phyloP scores from a whole-genome alignment of 2,888 invertebrate species.

The Pherbina coryleti region DNA sequence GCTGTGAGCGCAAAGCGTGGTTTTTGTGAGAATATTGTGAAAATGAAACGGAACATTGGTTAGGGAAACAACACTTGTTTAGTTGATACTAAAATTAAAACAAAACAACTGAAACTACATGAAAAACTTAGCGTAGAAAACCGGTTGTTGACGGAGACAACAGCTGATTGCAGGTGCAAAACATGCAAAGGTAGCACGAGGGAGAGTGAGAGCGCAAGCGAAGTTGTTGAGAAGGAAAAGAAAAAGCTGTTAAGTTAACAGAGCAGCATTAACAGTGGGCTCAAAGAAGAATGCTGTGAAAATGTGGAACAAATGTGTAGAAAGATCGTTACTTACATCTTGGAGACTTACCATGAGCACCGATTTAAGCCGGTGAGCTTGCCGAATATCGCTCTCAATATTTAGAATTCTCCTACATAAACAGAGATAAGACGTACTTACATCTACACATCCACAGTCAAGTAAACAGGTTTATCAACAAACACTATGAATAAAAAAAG shows the following conservation, averaged over 20 bases:
- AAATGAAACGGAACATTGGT: not conserved
- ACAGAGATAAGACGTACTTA: not conserved
- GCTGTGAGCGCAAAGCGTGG: conserved; percentile 6
- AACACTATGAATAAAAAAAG: not conserved
- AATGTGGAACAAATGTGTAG: not conserved
- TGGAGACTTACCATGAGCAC: not conserved
- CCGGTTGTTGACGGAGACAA: not conserved
- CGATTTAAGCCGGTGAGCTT: not conserved
- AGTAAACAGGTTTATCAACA: not conserved
- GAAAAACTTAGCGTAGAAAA: not conserved
- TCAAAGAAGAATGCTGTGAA: not conserved
- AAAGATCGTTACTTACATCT: not conserved
- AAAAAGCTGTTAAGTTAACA: not conserved
- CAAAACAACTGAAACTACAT: not conserved
- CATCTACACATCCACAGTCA: not conserved
- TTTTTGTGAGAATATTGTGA: not conserved
- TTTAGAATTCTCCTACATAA: conserved; percentile 6
- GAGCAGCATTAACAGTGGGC: not conserved
- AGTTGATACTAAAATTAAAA: not conserved
- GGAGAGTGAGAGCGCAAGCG: not conserved
- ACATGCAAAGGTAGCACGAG: not conserved
- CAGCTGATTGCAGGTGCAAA: conserved; percentile 9
- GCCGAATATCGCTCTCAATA: not conserved
- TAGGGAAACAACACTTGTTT: not conserved
- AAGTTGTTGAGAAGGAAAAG: not conserved